These are phyloP conservation scores for Chloroceryle amazona DNA, from an alignment of 2,797 vertebrate species.

Conservation along the genomic window DNA sequence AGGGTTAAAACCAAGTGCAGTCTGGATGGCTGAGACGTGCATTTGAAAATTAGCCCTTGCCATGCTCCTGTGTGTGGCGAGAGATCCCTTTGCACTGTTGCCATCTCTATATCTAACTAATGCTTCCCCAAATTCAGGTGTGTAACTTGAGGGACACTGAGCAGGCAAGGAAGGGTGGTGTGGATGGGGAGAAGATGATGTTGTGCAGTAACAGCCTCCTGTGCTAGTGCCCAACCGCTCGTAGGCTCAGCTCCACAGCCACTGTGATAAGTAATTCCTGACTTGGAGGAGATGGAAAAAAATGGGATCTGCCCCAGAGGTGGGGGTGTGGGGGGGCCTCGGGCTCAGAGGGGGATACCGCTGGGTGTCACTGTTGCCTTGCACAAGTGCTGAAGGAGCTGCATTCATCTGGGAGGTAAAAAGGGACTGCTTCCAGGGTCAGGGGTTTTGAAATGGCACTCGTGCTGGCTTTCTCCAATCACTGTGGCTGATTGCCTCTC, in stretches of 20 bases:
- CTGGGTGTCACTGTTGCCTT: constrained; percentile 34
- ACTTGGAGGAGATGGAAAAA: fast-evolving
- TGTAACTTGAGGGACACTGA: not conserved
- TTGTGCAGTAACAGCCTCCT: fast-evolving
- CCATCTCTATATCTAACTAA: too few relatives aligned
- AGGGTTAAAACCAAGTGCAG: not conserved
- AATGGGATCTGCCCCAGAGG: fast-evolving
- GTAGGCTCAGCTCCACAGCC: not conserved
- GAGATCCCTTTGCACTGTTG: not conserved
- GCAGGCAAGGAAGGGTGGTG: fast-evolving
- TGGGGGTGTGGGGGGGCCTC: not conserved
- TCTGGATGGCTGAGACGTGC: not conserved
- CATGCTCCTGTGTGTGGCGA: fast-evolving
- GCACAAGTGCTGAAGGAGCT: fast-evolving
- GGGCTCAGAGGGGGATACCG: not conserved
- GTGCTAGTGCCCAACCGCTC: fast-evolving
- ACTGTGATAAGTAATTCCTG: fast-evolving
- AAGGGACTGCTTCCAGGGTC: not conserved
- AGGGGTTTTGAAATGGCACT: fast-evolving
- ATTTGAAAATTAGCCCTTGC: not conserved
- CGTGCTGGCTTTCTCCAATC: fast-evolving
- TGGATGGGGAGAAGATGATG: fast-evolving
- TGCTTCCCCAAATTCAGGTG: fast-evolving
- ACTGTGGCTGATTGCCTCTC: fast-evolving
- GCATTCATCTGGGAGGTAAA: fast-evolving